Evolutionary conservation across 2,797 vertebrate genomes (phyloP).

Genomic region (Sebastes taczanowskii): DNA sequence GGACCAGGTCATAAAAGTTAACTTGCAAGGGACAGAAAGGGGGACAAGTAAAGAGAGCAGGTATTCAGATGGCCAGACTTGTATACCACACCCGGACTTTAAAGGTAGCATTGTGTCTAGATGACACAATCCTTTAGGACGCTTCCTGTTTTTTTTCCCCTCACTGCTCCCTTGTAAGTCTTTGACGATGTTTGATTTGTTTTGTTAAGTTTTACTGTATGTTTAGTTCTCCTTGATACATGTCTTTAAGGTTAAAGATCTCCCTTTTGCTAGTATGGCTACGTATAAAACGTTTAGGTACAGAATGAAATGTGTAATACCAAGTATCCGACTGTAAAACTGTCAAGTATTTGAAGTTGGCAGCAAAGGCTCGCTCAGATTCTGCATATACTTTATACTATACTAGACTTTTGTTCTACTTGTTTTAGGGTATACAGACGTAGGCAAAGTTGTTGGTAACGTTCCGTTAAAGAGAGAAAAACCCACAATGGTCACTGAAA

Average conservation of each 20-base stretch:
- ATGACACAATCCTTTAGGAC: slow-evolving; percentile 11
- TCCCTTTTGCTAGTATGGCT: not conserved
- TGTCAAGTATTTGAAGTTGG: not conserved
- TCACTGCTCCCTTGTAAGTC: slow-evolving; percentile 9
- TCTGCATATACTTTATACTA: not conserved
- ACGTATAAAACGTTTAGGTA: not conserved
- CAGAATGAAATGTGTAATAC: not conserved
- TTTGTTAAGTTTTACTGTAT: not conserved
- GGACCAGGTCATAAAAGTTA: slow-evolving; percentile 45
- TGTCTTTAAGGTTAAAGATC: not conserved
- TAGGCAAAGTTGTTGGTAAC: too few species aligned
- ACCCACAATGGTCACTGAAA: too few species aligned
- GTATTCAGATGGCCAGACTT: slow-evolving; percentile 38
- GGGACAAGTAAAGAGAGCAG: slow-evolving; percentile 43
- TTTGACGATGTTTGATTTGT: slow-evolving; percentile 13
- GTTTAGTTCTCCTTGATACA: not conserved
- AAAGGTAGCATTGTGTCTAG: slow-evolving; percentile 34
- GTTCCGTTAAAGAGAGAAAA: too few species aligned
- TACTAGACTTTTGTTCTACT: not conserved
- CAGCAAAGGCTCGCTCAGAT: not conserved
- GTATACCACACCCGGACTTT: slow-evolving; percentile 52
- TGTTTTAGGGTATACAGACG: not conserved
- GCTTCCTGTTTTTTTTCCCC: slow-evolving; percentile 7
- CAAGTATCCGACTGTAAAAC: not conserved
- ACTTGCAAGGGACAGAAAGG: slow-evolving; percentile 34